These are phyloP conservation scores for Paraplagusia blochii DNA, from an alignment of 2,113 vertebrate genomes.

Conservation along the genomic window DNA sequence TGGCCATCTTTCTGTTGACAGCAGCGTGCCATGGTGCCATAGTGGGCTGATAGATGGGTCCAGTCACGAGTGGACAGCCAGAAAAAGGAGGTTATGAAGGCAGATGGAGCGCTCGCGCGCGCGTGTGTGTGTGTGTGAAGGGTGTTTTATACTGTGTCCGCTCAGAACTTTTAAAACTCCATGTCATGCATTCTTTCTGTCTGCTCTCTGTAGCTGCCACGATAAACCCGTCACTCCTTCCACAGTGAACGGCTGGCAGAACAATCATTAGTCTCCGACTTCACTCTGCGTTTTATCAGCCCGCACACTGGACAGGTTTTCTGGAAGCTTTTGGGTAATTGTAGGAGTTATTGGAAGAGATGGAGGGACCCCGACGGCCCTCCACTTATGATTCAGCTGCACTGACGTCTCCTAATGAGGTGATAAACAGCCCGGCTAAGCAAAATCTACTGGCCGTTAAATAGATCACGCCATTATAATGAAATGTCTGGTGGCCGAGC, in stretches of 20 bases:
- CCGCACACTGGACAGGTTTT: conserved; percentile 59
- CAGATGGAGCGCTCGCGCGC: conserved; percentile 22
- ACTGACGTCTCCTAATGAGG: conserved; percentile 64
- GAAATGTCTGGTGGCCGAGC: conserved; percentile 53
- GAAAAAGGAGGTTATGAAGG: conserved; percentile 44
- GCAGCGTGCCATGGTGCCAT: conserved; percentile 63
- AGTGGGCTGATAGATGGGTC: conserved; percentile 62
- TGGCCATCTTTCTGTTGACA: conserved; percentile 64
- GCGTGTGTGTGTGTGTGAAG: conserved; percentile 7
- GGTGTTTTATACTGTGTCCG: conserved; percentile 45
- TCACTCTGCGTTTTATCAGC: conserved; percentile 67
- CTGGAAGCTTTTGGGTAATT: conserved; percentile 67
- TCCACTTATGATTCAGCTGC: conserved; percentile 50
- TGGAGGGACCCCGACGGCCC: conserved; percentile 57
- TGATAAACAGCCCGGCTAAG: conserved; percentile 68
- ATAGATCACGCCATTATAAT: conserved; percentile 63
- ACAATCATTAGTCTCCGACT: conserved; percentile 70
- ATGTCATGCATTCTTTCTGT: conserved; percentile 63
- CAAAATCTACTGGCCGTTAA: conserved; percentile 66
- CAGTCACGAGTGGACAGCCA: conserved; percentile 39
- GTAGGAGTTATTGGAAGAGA: conserved; percentile 63
- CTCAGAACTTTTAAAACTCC: conserved; percentile 61
- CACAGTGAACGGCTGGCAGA: conserved; percentile 65
- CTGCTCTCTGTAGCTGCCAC: conserved; percentile 57
- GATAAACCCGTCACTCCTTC: conserved; percentile 75